Conservation (phyloP, 2,888 invertebrate genomes). For the Pasiphila rectangulata region DNA sequence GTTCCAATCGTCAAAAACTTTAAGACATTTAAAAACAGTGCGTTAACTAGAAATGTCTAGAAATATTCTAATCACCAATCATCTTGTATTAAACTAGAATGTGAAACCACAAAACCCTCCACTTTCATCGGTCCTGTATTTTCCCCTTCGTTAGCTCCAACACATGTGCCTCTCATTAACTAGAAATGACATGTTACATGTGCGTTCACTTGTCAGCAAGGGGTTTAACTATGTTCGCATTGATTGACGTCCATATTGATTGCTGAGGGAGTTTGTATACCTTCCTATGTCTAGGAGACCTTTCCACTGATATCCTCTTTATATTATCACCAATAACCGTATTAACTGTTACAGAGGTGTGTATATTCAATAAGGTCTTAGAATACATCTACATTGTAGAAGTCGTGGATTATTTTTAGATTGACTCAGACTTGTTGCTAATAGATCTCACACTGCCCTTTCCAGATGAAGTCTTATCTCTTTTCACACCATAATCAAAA, state of each 20-base stretch:
- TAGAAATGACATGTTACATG: conserved; percentile 46
- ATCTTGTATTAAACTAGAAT: neutral
- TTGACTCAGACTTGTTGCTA: no score
- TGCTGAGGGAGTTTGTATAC: neutral
- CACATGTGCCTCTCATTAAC: conserved; percentile 56
- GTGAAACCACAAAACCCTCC: neutral
- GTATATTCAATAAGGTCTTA: no score
- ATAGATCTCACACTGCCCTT: no score
- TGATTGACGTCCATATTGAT: conserved; percentile 4
- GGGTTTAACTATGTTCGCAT: conserved; percentile 4
- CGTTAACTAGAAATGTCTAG: neutral
- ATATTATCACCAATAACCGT: no score
- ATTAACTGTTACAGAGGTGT: no score
- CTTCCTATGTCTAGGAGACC: no score
- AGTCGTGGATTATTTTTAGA: no score
- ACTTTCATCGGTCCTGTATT: conserved; percentile 10
- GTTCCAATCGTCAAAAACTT: no score
- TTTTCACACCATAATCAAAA: no score
- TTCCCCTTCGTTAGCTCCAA: conserved; percentile 37
- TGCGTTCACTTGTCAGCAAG: conserved; percentile 17
- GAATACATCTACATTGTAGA: no score
- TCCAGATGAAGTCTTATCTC: no score
- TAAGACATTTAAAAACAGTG: neutral
- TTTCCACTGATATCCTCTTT: no score
- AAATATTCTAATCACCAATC: neutral